Conservation (phyloP, 2,888 invertebrate species). For the Chrysolina haemoptera region DNA sequence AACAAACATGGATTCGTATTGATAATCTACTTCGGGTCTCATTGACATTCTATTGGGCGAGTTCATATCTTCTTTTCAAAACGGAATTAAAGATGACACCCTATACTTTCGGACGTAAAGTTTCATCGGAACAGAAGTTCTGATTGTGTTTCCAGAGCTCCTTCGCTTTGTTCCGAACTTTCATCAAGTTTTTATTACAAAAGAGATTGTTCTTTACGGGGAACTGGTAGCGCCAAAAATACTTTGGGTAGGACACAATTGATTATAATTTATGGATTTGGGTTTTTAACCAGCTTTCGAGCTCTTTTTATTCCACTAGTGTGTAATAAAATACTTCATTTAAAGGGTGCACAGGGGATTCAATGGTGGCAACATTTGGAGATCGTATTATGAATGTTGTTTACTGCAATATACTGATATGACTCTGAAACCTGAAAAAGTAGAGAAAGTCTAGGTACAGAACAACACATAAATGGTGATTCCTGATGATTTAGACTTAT, state of each 20-base stretch:
- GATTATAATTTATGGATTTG: conserved; percentile 23
- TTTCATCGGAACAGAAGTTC: conserved; percentile 63
- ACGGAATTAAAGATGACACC: conserved; percentile 65
- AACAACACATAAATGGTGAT: too few relatives aligned
- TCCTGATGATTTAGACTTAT: too few relatives aligned
- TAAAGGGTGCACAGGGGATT: not conserved
- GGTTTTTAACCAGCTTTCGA: not conserved
- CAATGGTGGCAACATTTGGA: not conserved
- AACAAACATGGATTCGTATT: conserved; percentile 57
- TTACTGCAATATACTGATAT: too few relatives aligned
- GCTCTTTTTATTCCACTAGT: not conserved
- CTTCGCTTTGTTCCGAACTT: conserved; percentile 49
- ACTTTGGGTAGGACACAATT: conserved; percentile 1
- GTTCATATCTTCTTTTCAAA: conserved; percentile 57
- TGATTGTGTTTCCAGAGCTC: conserved; percentile 61
- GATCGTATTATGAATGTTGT: too few relatives aligned
- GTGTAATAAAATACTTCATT: not conserved
- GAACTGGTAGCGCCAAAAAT: conserved; percentile 21
- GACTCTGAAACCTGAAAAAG: too few relatives aligned
- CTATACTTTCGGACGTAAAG: conserved; percentile 58
- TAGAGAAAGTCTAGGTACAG: too few relatives aligned
- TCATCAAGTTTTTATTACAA: conserved; percentile 45
- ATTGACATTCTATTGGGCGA: conserved; percentile 58
- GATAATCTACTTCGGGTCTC: conserved; percentile 58
- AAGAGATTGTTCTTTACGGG: conserved; percentile 38